Evolutionary conservation across 1,140 invertebrate species (phyloP), one percentile per base, ranked within the genome.

Genomic region (Cryptotermes secundus): DNA sequence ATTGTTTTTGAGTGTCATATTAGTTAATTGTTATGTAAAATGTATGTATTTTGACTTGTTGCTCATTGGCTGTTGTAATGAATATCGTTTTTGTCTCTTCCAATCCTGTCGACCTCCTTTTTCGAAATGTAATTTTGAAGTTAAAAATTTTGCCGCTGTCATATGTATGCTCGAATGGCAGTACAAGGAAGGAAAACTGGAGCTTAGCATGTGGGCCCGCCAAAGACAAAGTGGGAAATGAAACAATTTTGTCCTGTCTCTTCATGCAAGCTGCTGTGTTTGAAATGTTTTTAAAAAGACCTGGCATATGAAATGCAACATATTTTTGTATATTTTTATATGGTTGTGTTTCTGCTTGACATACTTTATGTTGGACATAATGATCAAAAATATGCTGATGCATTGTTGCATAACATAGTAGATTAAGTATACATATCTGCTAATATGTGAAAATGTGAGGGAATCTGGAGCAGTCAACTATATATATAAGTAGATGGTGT

Each of bases 21-120:
- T 85, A 85, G 80, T 85, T 84, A 82, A 81, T 85, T 85, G 84
- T 85, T 85, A 85, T 45, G 81, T 85, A 83, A 85, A 83, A 85
- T 85, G 84, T 83, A 85, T 85, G 81, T 85, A 85, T 85, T 85
- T 85, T 84, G 84, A 83, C 81, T 83, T 85, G 84, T 85, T 85
- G 84, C 84, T 85, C 72, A 83, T 85, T 85, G 82, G 84, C 84
- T 85, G 72, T 85, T 85, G 82, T 85, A 85, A 53, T 80, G 42
- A 81, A 84, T 83, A 85, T 85, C 36, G 72, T 85, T 85, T 85
- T n/a, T 83, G 81, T 79, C 80, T 72, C 72, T 65, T 84, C 26
- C 38, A 36, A 81, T 65, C 49, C 80, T 81, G 24, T 59, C 36
- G 12, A 53, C 42, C 34, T 45, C 53, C 34, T 34, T 53, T 81